Evolutionary conservation across 1,140 invertebrate genomes (phyloP).

Genomic region (Cherax destructor): DNA sequence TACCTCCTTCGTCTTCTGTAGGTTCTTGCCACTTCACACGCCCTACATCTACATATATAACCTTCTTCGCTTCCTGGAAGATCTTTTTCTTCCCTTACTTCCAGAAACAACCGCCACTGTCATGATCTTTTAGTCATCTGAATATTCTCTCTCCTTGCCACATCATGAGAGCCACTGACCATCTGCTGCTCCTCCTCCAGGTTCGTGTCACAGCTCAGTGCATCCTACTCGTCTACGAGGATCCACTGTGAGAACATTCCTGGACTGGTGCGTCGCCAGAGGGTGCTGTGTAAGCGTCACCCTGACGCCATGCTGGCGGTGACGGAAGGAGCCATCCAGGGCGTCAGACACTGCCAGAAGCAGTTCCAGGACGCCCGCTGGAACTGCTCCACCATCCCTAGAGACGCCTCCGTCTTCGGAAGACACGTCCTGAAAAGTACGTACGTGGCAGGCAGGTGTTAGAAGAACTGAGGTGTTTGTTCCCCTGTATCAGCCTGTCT

Average conservation of each 20-base stretch:
- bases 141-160: background rate
- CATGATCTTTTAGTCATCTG: background rate
- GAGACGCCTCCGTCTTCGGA: constrained; percentile 57
- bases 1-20: background rate
- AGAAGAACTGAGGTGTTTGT: background rate
- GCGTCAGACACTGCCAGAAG: constrained; percentile 59
- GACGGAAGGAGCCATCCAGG: constrained; percentile 51
- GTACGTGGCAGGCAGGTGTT: background rate
- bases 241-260: constrained; percentile 64
- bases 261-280: constrained; percentile 52
- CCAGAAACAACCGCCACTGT: background rate
- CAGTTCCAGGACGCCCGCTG: constrained; percentile 59
- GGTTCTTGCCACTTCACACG: too few species aligned
- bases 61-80: too few species aligned
- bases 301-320: constrained; percentile 62
- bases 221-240: constrained; percentile 56
- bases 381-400: constrained; percentile 58
- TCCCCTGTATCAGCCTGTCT: background rate
- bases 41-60: too few species aligned
- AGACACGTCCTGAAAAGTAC: constrained; percentile 55
- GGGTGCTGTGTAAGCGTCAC: constrained; percentile 47
- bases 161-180: too few species aligned
- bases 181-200: constrained; percentile 20
- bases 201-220: constrained; percentile 61
- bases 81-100: background rate